Conservation (phyloP, 2,113 vertebrate genomes). For the Nothobranchius kuhntae region DNA sequence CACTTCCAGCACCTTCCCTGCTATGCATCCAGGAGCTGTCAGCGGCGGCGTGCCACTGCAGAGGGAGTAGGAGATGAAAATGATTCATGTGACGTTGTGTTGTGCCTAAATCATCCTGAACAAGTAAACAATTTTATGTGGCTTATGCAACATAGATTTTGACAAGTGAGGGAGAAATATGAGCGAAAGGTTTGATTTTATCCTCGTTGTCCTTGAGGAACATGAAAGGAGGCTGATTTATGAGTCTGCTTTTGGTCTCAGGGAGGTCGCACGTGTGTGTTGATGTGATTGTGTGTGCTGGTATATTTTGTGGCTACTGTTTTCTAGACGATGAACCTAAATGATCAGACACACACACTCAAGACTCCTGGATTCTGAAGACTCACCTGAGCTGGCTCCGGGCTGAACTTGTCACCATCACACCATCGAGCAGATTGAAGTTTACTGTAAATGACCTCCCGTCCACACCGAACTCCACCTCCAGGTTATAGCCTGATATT, state of each 20-base stretch:
- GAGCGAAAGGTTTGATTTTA: constrained; percentile 57
- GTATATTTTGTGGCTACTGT: constrained; percentile 17
- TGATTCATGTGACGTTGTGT: constrained; percentile 69
- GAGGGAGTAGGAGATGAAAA: constrained; percentile 52
- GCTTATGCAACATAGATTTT: constrained; percentile 46
- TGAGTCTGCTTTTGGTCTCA: constrained; percentile 24
- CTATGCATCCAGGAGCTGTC: constrained; percentile 52
- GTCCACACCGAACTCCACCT: constrained; percentile 31
- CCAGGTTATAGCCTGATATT: constrained; percentile 34
- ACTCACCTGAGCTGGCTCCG: constrained; percentile 1
- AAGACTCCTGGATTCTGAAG: constrained; percentile 8
- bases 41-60: constrained; percentile 26
- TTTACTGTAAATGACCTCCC: constrained; percentile 48
- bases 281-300: constrained; percentile 10
- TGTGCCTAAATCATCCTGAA: constrained; percentile 66
- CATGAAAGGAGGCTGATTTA: constrained; percentile 62
- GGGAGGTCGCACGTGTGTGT: constrained; percentile 14
- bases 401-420: constrained; percentile 20
- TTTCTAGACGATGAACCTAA: constrained; percentile 27
- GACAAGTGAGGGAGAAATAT: constrained; percentile 42
- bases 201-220: constrained; percentile 70
- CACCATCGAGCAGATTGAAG: constrained; percentile 47
- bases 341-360: constrained; percentile 11
- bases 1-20: constrained; percentile 46
- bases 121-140: constrained; percentile 72